phyloP scores from a whole-genome alignment of 2,888 invertebrate genomes.

The Tanaodytes sp. region DNA sequence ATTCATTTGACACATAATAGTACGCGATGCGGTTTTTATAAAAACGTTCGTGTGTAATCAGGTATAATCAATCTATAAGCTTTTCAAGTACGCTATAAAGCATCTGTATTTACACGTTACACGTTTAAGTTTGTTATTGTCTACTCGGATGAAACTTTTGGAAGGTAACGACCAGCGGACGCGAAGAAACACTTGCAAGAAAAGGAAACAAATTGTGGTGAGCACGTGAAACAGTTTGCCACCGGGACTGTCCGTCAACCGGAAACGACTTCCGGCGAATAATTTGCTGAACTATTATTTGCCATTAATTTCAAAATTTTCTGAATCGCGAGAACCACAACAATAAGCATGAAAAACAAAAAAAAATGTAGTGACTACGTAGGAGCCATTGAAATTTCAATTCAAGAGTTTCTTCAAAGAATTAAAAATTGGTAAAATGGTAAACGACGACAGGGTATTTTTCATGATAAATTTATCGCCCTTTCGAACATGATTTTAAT shows the following conservation, averaged over 20 bases:
- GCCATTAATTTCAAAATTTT: constrained; percentile 52
- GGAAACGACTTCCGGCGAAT: constrained; percentile 52
- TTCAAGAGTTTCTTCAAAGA: no score
- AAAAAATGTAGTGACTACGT: constrained; percentile 36
- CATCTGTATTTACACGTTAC: constrained; percentile 36
- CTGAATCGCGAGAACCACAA: constrained; percentile 36
- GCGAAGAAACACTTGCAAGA: constrained; percentile 38
- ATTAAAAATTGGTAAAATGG: no score
- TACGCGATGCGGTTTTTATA: constrained; percentile 21
- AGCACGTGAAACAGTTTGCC: constrained; percentile 44
- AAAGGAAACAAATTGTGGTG: constrained; percentile 52
- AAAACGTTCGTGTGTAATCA: constrained; percentile 37
- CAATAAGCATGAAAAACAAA: constrained; percentile 38
- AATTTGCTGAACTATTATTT: constrained; percentile 42
- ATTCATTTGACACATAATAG: no score
- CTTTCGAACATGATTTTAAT: no score
- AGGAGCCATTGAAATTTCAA: constrained; percentile 30
- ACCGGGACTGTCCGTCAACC: constrained; percentile 45
- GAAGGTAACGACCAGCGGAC: constrained; percentile 33
- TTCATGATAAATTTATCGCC: no score
- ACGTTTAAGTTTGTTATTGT: constrained; percentile 46
- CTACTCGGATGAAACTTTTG: constrained; percentile 17
- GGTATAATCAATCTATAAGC: constrained; percentile 36
- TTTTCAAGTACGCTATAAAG: constrained; percentile 31
- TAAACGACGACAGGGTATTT: no score